Evolutionary conservation across 2,888 invertebrate genomes (phyloP).

Genomic region (Cosmopolites sordidus): DNA sequence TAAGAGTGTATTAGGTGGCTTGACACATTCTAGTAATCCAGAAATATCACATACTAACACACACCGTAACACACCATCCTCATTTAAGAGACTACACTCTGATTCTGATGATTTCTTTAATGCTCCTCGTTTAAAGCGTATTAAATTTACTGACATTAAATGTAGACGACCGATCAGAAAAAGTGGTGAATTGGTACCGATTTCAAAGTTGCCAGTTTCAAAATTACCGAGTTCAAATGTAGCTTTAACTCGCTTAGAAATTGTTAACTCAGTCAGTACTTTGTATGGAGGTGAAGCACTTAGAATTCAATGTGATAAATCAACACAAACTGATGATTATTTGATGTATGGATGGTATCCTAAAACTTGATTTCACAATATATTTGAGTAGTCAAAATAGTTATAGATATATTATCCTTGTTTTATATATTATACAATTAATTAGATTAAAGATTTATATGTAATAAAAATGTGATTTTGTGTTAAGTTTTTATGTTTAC

Average conservation of each 20-base stretch:
- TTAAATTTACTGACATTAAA: constrained; percentile 39
- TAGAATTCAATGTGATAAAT: constrained; percentile 34
- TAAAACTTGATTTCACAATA: neutral
- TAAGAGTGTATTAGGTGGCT: constrained; percentile 30
- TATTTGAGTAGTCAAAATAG: too few species aligned
- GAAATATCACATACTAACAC: neutral
- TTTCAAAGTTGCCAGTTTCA: neutral
- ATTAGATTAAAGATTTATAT: too few species aligned
- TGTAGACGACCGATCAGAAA: constrained; percentile 39
- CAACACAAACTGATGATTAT: constrained; percentile 39
- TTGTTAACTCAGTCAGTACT: constrained; percentile 22
- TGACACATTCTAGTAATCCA: neutral
- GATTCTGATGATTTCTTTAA: constrained; percentile 21
- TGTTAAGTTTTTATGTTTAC: too few species aligned
- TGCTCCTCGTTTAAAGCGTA: constrained; percentile 33
- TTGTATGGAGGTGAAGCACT: constrained; percentile 11
- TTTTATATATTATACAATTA: too few species aligned
- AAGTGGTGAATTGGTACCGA: constrained; percentile 1
- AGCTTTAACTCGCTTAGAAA: constrained; percentile 16
- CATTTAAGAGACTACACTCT: constrained; percentile 23
- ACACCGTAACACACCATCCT: neutral
- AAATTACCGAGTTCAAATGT: neutral
- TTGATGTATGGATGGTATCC: constrained; percentile 22
- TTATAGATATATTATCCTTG: too few species aligned
- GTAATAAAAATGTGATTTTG: too few species aligned